Percentiles rank a stretch among this genome's conserved stretches.
These are phyloP conservation scores for Penaeus indicus DNA, from an alignment of 1,140 invertebrate species.

Conservation along the genomic window DNA sequence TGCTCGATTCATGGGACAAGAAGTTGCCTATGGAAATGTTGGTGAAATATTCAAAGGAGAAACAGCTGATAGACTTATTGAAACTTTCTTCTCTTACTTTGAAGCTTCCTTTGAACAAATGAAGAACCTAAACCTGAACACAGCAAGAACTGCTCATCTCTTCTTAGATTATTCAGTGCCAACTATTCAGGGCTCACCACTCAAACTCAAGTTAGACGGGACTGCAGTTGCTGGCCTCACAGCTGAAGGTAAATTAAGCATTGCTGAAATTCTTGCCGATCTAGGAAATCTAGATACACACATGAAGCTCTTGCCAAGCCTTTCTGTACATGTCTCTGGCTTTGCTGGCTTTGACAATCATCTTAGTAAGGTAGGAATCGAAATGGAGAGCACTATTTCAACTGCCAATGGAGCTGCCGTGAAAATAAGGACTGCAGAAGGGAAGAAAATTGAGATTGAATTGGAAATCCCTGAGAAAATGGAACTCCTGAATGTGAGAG, in stretches of 20 bases:
- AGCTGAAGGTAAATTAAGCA: constrained; percentile 13
- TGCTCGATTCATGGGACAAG: neutral
- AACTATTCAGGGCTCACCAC: constrained; percentile 45
- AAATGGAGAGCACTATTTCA: constrained; percentile 16
- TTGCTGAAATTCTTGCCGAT: neutral
- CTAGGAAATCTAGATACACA: neutral
- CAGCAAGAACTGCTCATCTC: constrained; percentile 2
- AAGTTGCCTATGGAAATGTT: neutral
- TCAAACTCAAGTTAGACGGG: constrained; percentile 31
- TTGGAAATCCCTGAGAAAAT: constrained; percentile 41
- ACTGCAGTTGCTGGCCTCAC: constrained; percentile 32
- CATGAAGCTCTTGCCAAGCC: constrained; percentile 3
- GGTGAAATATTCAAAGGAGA: neutral
- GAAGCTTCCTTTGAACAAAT: neutral
- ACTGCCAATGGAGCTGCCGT: constrained; percentile 16
- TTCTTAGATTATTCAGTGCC: constrained; percentile 35
- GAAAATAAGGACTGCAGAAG: neutral
- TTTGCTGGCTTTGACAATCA: constrained; percentile 42
- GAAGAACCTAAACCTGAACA: constrained; percentile 14
- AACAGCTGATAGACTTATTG: neutral
- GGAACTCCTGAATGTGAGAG: constrained; percentile 36
- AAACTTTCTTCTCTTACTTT: neutral
- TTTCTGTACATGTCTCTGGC: constrained; percentile 34
- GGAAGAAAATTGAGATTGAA: constrained; percentile 2
- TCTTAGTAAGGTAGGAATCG: constrained; percentile 33